Percentiles rank a stretch among this genome's conserved stretches.
Evolutionary conservation across 2,113 vertebrate species (phyloP).

Genomic region (Oxyura jamaicensis): DNA sequence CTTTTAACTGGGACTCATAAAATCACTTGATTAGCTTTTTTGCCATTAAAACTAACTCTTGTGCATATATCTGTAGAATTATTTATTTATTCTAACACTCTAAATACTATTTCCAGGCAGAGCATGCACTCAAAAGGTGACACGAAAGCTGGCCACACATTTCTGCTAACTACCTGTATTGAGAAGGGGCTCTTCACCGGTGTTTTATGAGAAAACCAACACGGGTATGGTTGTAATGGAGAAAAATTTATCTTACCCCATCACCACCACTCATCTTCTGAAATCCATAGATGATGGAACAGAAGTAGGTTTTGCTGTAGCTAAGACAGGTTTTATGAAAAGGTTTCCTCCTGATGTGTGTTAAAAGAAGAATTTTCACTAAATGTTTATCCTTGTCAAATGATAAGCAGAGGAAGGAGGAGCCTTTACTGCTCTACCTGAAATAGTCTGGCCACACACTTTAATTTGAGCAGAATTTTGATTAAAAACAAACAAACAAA

Average conservation of each 20-base stretch:
- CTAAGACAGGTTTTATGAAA: not conserved
- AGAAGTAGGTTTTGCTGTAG: not conserved
- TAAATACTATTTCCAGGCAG: not conserved
- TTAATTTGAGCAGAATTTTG: constrained; percentile 2
- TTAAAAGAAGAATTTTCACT: not conserved
- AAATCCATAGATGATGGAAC: not conserved
- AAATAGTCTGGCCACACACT: not conserved
- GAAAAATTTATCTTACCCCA: not conserved
- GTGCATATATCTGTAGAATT: not conserved
- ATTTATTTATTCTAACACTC: constrained; percentile 18
- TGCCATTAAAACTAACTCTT: constrained; percentile 30
- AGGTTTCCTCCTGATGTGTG: not conserved
- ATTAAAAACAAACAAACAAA: not conserved
- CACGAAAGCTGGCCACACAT: not conserved
- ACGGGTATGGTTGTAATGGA: fast-evolving
- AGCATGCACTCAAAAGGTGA: not conserved
- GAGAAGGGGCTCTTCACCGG: not conserved
- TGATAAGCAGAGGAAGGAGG: not conserved
- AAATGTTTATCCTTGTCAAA: not conserved
- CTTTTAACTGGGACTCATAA: constrained; percentile 34
- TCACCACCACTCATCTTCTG: not conserved
- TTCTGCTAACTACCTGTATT: not conserved
- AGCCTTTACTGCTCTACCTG: not conserved
- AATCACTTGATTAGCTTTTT: constrained; percentile 28
- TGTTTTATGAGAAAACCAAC: not conserved